Conservation (phyloP, 2,113 vertebrate genomes). For the Rissa tridactyla region DNA sequence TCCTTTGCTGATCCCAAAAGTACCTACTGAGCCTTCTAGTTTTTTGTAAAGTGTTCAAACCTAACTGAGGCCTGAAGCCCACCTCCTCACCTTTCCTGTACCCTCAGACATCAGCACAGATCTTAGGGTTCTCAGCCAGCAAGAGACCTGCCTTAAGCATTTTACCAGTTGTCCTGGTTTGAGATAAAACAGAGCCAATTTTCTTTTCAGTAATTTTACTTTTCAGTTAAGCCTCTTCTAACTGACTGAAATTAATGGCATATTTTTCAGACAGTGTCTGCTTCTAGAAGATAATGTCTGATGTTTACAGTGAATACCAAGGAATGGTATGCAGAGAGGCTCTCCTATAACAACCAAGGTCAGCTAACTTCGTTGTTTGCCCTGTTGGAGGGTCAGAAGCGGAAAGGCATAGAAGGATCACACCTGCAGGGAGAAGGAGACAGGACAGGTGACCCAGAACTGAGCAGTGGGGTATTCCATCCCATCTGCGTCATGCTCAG, state of each 20-base stretch:
- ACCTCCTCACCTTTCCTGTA: not conserved
- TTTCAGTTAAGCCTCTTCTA: not conserved
- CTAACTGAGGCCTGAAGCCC: not conserved
- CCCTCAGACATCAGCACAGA: not conserved
- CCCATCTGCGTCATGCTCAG: not conserved
- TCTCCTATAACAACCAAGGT: not conserved
- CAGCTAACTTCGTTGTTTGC: not conserved
- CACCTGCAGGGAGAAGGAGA: not conserved
- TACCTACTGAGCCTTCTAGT: not conserved
- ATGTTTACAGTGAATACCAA: not conserved
- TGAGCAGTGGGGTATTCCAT: not conserved
- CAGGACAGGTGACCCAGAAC: not conserved
- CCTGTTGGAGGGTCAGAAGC: not conserved
- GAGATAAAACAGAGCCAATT: not conserved
- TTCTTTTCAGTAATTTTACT: not conserved
- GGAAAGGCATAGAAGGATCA: not conserved
- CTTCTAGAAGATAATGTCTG: not conserved
- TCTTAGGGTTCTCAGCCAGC: not conserved
- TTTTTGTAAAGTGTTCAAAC: not conserved
- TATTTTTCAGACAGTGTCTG: not conserved
- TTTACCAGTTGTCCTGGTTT: not conserved
- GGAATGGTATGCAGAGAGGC: not conserved
- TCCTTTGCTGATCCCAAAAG: not conserved
- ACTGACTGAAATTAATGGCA: not conserved
- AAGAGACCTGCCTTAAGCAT: not conserved